phyloP scores from a whole-genome alignment of 37 sponge, comb jelly and placozoan species.

The Ianthella basta region DNA sequence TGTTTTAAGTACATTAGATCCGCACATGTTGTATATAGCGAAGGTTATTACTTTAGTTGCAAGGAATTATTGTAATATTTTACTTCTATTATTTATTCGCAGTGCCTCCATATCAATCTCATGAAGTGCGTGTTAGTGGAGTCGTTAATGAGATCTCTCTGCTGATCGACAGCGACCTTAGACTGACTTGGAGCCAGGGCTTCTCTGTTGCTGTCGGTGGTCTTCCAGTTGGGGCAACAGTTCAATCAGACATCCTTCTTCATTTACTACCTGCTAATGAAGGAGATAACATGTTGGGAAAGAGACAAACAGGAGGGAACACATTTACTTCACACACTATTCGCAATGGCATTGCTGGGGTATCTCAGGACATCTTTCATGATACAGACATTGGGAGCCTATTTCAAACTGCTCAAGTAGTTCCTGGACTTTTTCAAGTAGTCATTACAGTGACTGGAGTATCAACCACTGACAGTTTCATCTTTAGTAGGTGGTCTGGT shows the following conservation, averaged over 20 bases:
- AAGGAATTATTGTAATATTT: too few species aligned
- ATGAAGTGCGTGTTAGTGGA: constrained; percentile 19
- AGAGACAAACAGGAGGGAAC: too few species aligned
- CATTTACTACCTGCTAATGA: neutral
- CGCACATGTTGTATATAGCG: too few species aligned
- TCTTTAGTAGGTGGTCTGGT: constrained; percentile 10
- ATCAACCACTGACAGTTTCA: neutral
- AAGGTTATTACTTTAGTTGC: too few species aligned
- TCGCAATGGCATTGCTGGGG: neutral
- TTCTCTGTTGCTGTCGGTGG: neutral
- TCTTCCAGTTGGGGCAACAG: neutral
- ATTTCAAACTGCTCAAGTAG: neutral
- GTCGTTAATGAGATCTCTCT: neutral
- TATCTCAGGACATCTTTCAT: neutral
- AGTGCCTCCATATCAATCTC: constrained; percentile 25
- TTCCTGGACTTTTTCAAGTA: neutral
- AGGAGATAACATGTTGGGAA: too few species aligned
- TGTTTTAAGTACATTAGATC: too few species aligned
- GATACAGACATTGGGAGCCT: neutral
- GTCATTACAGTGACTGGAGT: neutral
- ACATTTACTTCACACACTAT: neutral
- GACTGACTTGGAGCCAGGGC: neutral
- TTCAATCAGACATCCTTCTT: neutral
- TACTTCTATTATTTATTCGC: too few species aligned
- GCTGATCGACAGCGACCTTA: neutral